Conservation (phyloP, 2,797 vertebrate genomes). For the Helostoma temminkii region DNA sequence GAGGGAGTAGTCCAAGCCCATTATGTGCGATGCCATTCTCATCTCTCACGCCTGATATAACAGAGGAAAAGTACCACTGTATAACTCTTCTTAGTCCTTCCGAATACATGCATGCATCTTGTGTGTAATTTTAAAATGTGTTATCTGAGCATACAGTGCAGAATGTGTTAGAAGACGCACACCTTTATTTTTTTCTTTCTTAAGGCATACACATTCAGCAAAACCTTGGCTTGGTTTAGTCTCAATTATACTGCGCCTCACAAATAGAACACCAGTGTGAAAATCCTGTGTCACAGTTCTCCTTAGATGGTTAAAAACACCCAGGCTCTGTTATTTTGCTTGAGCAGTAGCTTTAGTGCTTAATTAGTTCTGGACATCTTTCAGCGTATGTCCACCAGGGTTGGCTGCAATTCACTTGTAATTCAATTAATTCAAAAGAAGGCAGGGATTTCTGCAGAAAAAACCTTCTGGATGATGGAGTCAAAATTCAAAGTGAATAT, state of each 20-base stretch:
- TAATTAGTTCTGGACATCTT: constrained; percentile 64
- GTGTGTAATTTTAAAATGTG: neutral
- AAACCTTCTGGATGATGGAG: neutral
- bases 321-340: constrained; percentile 30
- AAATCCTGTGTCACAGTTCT: constrained; percentile 40
- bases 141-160: neutral
- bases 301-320: constrained; percentile 38
- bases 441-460: constrained; percentile 33
- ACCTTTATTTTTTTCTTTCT: neutral
- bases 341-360: constrained; percentile 48
- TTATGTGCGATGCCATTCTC: neutral
- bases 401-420: constrained; percentile 48
- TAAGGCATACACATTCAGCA: constrained; percentile 5
- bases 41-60: neutral
- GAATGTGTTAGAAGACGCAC: neutral
- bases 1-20: constrained; percentile 8
- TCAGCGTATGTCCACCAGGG: constrained; percentile 35
- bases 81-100: no score
- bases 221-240: constrained; percentile 25
- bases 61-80: neutral
- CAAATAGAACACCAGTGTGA: constrained; percentile 35
- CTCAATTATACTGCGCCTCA: constrained; percentile 24
- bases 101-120: neutral
- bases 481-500: neutral
- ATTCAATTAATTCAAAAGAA: constrained; percentile 52